Conservation (phyloP, 2,888 invertebrate genomes). For the Cantharis flavilabris region DNA sequence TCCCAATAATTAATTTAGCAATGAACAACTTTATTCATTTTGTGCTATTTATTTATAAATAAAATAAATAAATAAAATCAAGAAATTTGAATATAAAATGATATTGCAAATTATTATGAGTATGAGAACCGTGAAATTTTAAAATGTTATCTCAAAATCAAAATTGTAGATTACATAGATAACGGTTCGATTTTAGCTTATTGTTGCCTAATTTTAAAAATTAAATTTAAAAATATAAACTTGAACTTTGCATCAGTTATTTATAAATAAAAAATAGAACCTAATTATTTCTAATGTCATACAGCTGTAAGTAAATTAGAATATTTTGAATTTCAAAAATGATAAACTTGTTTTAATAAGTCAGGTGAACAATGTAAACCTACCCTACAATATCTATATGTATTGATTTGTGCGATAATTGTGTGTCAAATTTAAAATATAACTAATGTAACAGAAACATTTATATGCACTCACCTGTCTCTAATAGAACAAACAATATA, state of each 20-base stretch:
- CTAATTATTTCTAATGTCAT: not conserved
- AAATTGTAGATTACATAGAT: not conserved
- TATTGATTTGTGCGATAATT: not conserved
- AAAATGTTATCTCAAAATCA: not conserved
- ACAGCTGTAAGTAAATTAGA: not conserved
- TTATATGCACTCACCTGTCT: not conserved
- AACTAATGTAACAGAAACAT: not conserved
- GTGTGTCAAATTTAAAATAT: not conserved
- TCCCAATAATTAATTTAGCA: not conserved
- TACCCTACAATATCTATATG: not conserved
- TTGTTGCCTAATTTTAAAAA: not conserved
- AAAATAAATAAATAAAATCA: not conserved
- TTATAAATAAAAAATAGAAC: not conserved
- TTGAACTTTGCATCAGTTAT: not conserved
- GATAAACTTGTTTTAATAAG: not conserved
- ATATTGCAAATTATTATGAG: not conserved
- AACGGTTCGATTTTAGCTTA: not conserved
- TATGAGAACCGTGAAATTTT: not conserved
- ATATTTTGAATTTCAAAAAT: not conserved
- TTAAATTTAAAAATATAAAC: not conserved
- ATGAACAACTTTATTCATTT: not conserved
- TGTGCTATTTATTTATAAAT: not conserved
- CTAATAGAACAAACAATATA: not conserved
- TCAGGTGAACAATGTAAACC: not conserved
- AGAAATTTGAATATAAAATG: not conserved